Conservation (phyloP, 2,888 invertebrate species). For the Sisyra terminalis region DNA sequence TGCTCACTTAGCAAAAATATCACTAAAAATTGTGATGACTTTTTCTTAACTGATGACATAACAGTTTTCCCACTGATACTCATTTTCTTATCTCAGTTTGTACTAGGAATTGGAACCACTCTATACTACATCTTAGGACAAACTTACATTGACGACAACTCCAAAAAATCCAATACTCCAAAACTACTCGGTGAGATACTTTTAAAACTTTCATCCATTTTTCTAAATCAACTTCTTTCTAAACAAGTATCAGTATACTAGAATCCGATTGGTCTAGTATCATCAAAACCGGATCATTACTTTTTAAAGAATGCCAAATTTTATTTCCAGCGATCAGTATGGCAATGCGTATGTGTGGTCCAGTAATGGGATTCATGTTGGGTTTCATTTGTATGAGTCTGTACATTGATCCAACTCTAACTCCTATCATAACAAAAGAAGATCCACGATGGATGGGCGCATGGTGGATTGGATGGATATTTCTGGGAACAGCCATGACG, state of each 20-base stretch:
- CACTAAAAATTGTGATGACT: not conserved
- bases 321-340: slow-evolving; percentile 39
- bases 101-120: slow-evolving; percentile 53
- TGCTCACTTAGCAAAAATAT: no score
- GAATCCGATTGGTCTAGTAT: not conserved
- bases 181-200: slow-evolving; percentile 40
- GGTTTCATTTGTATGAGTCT: slow-evolving; percentile 46
- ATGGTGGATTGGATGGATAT: slow-evolving; percentile 65
- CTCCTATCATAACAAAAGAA: slow-evolving; percentile 42
- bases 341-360: slow-evolving; percentile 49
- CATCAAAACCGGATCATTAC: not conserved
- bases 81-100: slow-evolving; percentile 47
- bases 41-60: not conserved
- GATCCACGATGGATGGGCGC: slow-evolving; percentile 69
- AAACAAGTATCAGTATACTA: not conserved
- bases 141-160: slow-evolving; percentile 60
- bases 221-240: not conserved
- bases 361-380: slow-evolving; percentile 48
- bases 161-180: slow-evolving; percentile 55
- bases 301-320: no score
- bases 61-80: not conserved
- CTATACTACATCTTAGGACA: slow-evolving; percentile 52
- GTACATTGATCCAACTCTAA: slow-evolving; percentile 45
- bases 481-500: slow-evolving; percentile 40
- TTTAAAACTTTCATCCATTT: not conserved